Evolutionary conservation across 2,797 vertebrate genomes (phyloP), one percentile per base, ranked within the genome.

Genomic region (Luscinia luscinia): DNA sequence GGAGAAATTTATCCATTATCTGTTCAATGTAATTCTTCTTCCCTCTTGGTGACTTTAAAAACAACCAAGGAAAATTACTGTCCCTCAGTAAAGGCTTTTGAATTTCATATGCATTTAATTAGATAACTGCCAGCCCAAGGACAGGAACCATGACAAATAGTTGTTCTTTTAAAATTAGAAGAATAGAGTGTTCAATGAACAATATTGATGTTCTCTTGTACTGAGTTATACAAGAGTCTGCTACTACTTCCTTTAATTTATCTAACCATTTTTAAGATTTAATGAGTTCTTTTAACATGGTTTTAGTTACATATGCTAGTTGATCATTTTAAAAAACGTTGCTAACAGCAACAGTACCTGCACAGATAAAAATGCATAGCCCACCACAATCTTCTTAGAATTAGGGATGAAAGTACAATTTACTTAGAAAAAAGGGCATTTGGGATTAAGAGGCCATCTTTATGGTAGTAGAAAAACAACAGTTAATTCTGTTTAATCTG

Each of bases 71-170:
- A 97, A 98, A 98, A 98, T 98, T 95, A 97, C 96, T 97, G 95
- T 96, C 97, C 96, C 96, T 97, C 93, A 91, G 91, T 97, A 95
- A 97, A 97, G 95, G 94, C 97, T 97, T 98, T 96, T 97, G 97
- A 97, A 98, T 98, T 98, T 98, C 97, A 97, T 97, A 97, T 97
- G 97, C 96, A 97, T 97, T 98, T 97, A 98, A 98, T 98, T 98
- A 98, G 97, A 96, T 97, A 97, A 97, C 96, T 98, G 97, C 96
- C 97, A 98, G 94, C 92, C 96, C 97, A 97, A 97, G 96, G 97
- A 97, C 92, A 87, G 96, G 94, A 97, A 97, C 93, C 96, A 97
- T 97, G 98, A 98, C 97, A 98, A 98, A 98, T 96, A 97, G 97
- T 96, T 97, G 97, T 97, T 98, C 97, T 97, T 97, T 98, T 96